A percentile compares a stretch with the other conserved stretches of the same genome.
Evolutionary conservation across 2,888 invertebrate species (phyloP).

Genomic region (Tribolium freemani): DNA sequence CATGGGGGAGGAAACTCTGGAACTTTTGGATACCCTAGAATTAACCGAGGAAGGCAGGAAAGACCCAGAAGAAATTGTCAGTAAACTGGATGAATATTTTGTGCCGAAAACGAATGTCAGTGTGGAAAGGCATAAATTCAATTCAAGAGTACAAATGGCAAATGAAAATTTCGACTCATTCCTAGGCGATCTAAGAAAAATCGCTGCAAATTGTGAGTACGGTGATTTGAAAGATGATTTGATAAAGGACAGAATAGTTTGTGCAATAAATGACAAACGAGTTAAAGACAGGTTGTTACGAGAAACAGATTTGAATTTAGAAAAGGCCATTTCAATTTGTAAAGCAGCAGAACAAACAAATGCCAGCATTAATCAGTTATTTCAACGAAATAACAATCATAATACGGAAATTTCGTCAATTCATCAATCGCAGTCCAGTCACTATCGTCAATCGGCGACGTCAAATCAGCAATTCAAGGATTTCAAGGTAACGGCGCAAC

Average conservation of each 20-base stretch:
- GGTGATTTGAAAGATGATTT: constrained; percentile 15
- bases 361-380: too few species aligned
- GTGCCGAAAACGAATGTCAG: constrained; percentile 21
- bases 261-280: constrained; percentile 14
- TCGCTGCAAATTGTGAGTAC: constrained; percentile 29
- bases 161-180: constrained; percentile 22
- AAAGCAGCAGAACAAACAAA: neutral
- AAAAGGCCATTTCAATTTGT: constrained; percentile 6
- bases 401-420: neutral
- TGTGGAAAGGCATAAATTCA: constrained; percentile 20
- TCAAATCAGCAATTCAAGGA: too few species aligned
- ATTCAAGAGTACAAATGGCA: neutral
- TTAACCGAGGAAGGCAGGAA: constrained; percentile 47
- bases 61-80: constrained; percentile 38
- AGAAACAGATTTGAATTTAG: constrained; percentile 6
- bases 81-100: constrained; percentile 23
- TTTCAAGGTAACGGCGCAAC: too few species aligned
- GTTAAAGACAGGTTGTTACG: constrained; percentile 20
- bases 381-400: neutral
- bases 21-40: constrained; percentile 50
- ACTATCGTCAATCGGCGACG: constrained; percentile 15
- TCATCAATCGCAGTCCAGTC: neutral
- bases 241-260: constrained; percentile 22
- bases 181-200: constrained; percentile 26
- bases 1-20: constrained; percentile 49